Evolutionary conservation across 2,888 invertebrate genomes (phyloP), one percentile per base, ranked within the genome.

Genomic region (Hemithea aestivaria): DNA sequence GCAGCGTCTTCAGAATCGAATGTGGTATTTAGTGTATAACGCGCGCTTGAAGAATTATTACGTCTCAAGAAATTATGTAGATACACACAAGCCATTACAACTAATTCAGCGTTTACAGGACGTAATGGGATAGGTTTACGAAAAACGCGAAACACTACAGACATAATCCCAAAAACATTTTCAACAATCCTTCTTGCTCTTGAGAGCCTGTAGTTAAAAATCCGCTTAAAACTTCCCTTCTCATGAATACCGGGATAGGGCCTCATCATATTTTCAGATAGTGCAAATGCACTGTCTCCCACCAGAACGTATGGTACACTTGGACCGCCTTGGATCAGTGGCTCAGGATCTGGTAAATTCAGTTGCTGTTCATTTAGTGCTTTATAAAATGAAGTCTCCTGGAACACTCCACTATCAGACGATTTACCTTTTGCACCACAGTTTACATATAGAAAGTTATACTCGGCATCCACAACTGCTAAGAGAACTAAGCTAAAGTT

Each of bases 391-490:
- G 22, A 2, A 5, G 22, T 16, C 2, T 16, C 3, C 5, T 5
- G 2, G 29, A 52, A 53, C 8, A 53, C 50, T 1, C 51, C 50
- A 27, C 53, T 51, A 49, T 53, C 56, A n/a, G 47, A 51, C 20
- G 52, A 51, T 26, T 51, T 25, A 5, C 48, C 53, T 28, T 56
- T 40, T 36, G 27, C 40, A 6, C 53, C 56, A 40, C 70, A 60
- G 44, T 53, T 35, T 6, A 52, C 51, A 35, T 51, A 66, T 4
- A 54, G 36, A 40, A 68, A 68, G 22, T 55, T 57, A 23, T 45
- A 45, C 42, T 69, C 71, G 34, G 67, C 67, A 55, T 74, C 69
- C 11, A 61, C 66, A 26, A 70, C 27, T 5, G 45, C 53, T 12
- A 53, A 47, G 7, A 78, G 39, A 7, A 78, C 69, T 20, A 70